Conservation (phyloP, 1,140 invertebrate genomes). For the Parapsyche elsis region DNA sequence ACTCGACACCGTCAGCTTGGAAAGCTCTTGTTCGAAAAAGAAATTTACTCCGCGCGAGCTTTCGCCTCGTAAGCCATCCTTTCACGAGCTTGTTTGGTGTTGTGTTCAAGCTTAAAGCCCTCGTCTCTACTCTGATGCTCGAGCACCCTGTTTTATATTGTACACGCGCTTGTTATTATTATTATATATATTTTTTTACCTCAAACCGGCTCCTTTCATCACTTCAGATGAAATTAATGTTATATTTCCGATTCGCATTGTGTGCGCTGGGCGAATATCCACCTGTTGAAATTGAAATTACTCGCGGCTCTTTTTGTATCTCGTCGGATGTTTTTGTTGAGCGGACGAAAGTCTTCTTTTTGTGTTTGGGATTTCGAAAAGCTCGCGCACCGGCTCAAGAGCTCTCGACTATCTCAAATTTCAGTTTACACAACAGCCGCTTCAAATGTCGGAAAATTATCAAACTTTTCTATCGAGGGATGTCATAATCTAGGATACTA, state of each 20-base stretch:
- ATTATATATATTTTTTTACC: no score
- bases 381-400: not conserved
- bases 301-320: not conserved
- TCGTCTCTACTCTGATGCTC: not conserved
- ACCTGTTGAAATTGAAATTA: slow-evolving; percentile 12
- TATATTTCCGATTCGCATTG: no score
- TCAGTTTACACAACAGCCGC: not conserved
- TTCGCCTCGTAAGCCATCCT: not conserved
- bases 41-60: not conserved
- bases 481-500: no score
- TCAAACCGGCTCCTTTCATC: no score
- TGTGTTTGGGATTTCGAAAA: not conserved
- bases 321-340: not conserved
- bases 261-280: not conserved
- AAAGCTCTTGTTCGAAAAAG: not conserved
- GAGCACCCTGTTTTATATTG: not conserved
- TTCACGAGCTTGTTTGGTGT: slow-evolving; percentile 28
- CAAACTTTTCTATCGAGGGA: not conserved
- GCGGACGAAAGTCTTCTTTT: not conserved
- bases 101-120: not conserved
- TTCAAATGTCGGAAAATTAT: slow-evolving; percentile 7
- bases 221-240: no score
- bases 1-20: not conserved
- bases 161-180: no score
- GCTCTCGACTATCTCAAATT: not conserved